Evolutionary conservation across 1,140 invertebrate species (phyloP).

Genomic region (Pissodes strobi): DNA sequence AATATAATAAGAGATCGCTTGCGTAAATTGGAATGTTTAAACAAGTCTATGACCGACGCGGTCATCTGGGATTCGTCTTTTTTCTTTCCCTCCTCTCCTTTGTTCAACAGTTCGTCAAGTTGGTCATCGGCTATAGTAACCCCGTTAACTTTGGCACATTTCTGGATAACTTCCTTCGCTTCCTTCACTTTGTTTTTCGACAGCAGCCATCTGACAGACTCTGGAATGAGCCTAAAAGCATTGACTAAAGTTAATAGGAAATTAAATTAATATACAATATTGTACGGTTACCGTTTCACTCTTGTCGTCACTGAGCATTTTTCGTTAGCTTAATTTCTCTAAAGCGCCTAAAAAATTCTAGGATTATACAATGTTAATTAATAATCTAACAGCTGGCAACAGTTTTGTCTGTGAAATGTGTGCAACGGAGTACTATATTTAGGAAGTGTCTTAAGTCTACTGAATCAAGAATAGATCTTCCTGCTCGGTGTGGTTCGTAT

Average conservation of each 20-base stretch:
- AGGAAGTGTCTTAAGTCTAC: too few relatives aligned
- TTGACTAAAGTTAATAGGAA: not conserved
- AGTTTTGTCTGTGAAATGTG: too few relatives aligned
- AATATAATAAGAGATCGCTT: slow-evolving; percentile 74
- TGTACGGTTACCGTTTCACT: slow-evolving; percentile 9
- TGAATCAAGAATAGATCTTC: too few relatives aligned
- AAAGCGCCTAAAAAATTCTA: not conserved
- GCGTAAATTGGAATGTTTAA: slow-evolving; percentile 71
- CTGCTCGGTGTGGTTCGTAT: too few relatives aligned
- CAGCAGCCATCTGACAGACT: slow-evolving; percentile 68
- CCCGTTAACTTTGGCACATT: slow-evolving; percentile 61
- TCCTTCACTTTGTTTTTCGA: slow-evolving; percentile 59
- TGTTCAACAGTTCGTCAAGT: slow-evolving; percentile 18
- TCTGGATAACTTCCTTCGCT: slow-evolving; percentile 60
- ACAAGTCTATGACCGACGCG: slow-evolving; percentile 65
- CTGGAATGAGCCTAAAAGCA: slow-evolving; percentile 61
- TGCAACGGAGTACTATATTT: too few relatives aligned
- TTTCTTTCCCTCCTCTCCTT: slow-evolving; percentile 51
- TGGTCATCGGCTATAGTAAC: slow-evolving; percentile 56
- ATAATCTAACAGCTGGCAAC: too few relatives aligned
- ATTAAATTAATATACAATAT: not conserved
- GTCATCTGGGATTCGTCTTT: slow-evolving; percentile 54
- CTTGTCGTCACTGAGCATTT: not conserved
- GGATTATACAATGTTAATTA: too few relatives aligned
- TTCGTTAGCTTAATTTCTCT: not conserved